phyloP scores from a whole-genome alignment of 2,113 vertebrate species.

The Seriola aureovittata region DNA sequence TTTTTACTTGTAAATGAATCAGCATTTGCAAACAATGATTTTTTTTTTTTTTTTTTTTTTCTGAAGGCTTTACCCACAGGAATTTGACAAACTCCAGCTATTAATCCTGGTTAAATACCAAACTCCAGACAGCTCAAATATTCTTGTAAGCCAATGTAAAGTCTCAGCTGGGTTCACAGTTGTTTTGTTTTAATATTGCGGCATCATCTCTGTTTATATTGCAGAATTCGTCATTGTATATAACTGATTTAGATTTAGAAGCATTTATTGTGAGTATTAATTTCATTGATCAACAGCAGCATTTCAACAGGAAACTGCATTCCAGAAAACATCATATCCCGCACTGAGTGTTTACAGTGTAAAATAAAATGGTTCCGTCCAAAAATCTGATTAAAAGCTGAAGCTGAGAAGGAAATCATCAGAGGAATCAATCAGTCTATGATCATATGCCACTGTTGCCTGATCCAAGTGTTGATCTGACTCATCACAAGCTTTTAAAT shows the following conservation, averaged over 20 bases:
- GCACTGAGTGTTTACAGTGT: not conserved
- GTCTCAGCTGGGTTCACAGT: slow-evolving; percentile 42
- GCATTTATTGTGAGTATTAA: not conserved
- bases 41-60: slow-evolving; percentile 44
- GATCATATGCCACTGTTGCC: slow-evolving; percentile 28
- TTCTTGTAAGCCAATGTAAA: slow-evolving; percentile 57
- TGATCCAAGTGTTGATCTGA: slow-evolving; percentile 62
- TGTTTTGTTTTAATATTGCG: slow-evolving; percentile 36
- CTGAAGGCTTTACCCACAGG: slow-evolving; percentile 51
- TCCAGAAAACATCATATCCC: slow-evolving; percentile 1
- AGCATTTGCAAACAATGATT: slow-evolving; percentile 66
- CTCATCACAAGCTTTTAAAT: slow-evolving; percentile 69
- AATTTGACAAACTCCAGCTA: slow-evolving; percentile 61
- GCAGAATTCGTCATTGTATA: not conserved
- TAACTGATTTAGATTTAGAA: slow-evolving; percentile 6
- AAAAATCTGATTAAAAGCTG: slow-evolving; percentile 40
- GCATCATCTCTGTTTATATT: slow-evolving; percentile 22
- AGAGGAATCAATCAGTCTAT: slow-evolving; percentile 33
- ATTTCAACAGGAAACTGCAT: slow-evolving; percentile 28
- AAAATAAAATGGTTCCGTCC: not conserved
- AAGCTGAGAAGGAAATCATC: slow-evolving; percentile 9
- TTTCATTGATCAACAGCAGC: not conserved
- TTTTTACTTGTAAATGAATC: slow-evolving; percentile 59
- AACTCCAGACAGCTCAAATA: slow-evolving; percentile 59
- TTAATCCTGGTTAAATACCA: slow-evolving; percentile 66